Base-by-base conservation (phyloP, 2,797 vertebrate genomes). In the Tympanoctomys barrerae region DNA sequence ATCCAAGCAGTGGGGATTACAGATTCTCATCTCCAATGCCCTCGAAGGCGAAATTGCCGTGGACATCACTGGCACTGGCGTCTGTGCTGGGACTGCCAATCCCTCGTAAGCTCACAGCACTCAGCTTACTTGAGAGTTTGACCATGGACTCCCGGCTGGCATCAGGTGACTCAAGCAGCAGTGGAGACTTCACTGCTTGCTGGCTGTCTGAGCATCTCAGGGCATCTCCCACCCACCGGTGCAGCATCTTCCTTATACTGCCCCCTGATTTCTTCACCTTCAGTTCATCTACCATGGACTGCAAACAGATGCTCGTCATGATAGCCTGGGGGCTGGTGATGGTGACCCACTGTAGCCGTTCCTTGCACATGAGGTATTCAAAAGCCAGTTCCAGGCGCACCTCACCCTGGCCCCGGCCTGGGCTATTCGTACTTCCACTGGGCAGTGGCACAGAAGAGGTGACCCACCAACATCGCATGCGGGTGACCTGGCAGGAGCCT, bases 221-320 rank as follows among this genome's bases (percentile, higher is more conserved):
- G 89, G 99, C 98, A 75, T 99, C 99, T 0, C 99, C 99, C 82
- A 98, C 98, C 84, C 99, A 98, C 97, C 99, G 99, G 95, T 99
- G 99, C 91, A 99, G 98, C 99, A 99, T 99, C 99, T 99, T 99
- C 96, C 99, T 99, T 96, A 99, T 99, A 97, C 99, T 99, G 97
- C 99, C 99, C 0, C 99, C 99, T 0, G 99, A 99, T 97, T 99
- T 99, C 97, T 99, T 99, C 97, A 99, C 99, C 99, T 99, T 99
- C 94, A 99, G 97, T 95, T 99, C 99, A 18, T 99, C 99, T 93
- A 99, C 99, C 99, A 99, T 99, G 42, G 99, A 99, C 98, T 99
- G 99, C 82, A 99, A 98, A 96, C 99, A 99, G 98, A 99, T 99
- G 93, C 99, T 99, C 99, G 99, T 99, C 99, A 99, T 99, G 97